A percentile compares a stretch with the other conserved stretches of the same genome.
These are phyloP conservation scores for Calameuta pallipes DNA, from an alignment of 2,888 invertebrate species.

Conservation along the genomic window DNA sequence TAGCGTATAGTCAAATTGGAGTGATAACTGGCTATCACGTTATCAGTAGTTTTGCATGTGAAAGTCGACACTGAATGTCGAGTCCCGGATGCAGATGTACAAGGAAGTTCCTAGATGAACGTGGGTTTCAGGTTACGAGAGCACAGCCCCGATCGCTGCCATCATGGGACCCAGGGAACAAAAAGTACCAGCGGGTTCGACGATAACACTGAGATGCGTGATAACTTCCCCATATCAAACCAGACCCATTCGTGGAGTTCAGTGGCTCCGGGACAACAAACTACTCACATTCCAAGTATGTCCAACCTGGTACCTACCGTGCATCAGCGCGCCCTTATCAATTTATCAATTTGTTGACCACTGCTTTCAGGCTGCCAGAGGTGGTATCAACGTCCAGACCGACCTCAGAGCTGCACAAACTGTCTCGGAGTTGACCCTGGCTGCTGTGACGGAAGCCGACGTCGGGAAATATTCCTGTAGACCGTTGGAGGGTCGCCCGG, in stretches of 20 bases:
- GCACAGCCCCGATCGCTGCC: constrained; percentile 65
- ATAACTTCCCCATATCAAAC: constrained; percentile 66
- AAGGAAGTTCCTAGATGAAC: constrained; percentile 15
- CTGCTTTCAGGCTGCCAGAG: constrained; percentile 64
- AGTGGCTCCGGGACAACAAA: constrained; percentile 71
- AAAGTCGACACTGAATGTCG: too few species aligned
- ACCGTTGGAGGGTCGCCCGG: constrained; percentile 71
- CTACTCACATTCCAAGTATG: constrained; percentile 71
- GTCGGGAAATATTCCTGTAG: constrained; percentile 76
- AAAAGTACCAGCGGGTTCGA: constrained; percentile 69
- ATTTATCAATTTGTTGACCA: constrained; percentile 10
- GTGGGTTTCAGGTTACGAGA: constrained; percentile 61
- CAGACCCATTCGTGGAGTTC: constrained; percentile 65
- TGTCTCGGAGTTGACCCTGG: constrained; percentile 72
- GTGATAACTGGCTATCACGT: too few species aligned
- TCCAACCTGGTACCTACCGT: too few species aligned
- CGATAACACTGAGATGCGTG: constrained; percentile 71
- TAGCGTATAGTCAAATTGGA: too few species aligned
- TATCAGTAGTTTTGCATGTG: too few species aligned
- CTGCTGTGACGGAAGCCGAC: constrained; percentile 70
- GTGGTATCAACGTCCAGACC: constrained; percentile 75
- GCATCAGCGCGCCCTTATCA: too few species aligned
- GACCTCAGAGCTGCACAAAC: constrained; percentile 72
- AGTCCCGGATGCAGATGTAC: too few species aligned
- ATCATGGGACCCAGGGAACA: constrained; percentile 71